These are phyloP conservation scores for Lepidocyrtoides sp. DNA, from an alignment of 2,888 invertebrate genomes.

Conservation along the genomic window DNA sequence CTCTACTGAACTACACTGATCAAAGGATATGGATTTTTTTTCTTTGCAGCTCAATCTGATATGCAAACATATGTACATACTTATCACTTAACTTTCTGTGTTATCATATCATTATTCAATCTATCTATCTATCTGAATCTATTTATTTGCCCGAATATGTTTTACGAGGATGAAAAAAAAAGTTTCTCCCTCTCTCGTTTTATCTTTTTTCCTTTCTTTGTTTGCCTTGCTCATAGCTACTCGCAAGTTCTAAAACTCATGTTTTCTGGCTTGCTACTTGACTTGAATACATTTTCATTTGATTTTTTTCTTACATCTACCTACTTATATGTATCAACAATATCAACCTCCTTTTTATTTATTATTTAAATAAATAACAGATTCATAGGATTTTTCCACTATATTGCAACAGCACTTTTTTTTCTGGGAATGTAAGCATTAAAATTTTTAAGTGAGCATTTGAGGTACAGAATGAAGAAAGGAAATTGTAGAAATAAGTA, in stretches of 20 bases:
- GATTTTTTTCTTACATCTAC: not conserved
- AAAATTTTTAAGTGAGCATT: conserved; percentile 4
- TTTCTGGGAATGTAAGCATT: not conserved
- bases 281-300: not conserved
- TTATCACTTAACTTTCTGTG: not conserved
- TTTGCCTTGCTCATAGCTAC: not conserved
- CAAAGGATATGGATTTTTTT: not conserved
- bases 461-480: not conserved
- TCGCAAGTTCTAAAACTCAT: not conserved
- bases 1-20: not conserved
- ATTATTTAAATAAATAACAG: too few species aligned
- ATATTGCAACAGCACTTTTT: not conserved
- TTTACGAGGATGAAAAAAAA: not conserved
- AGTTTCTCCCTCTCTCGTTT: not conserved
- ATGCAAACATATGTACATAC: conserved; percentile 62
- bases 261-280: not conserved
- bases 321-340: not conserved
- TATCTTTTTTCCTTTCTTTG: not conserved
- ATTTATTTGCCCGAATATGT: not conserved
- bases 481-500: conserved; percentile 24
- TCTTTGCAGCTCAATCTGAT: conserved; percentile 7
- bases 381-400: conserved; percentile 3
- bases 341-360: conserved; percentile 22
- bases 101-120: not conserved
- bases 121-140: not conserved